Evolutionary conservation across 1,140 invertebrate species (phyloP).

Genomic region (Drosophila punjabiensis): DNA sequence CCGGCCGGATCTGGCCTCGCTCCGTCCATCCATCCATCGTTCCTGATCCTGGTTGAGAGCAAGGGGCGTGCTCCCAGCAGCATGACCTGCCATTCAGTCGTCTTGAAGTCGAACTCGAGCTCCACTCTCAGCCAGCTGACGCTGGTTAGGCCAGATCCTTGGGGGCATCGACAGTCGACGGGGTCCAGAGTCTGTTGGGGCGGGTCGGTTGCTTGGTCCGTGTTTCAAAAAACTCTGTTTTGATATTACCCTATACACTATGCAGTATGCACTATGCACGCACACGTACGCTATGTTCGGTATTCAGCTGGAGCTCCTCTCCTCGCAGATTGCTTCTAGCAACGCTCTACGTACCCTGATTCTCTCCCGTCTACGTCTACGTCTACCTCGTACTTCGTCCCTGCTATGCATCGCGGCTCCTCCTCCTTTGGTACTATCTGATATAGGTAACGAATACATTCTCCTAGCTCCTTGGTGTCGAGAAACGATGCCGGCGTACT

Average conservation of each 20-base stretch:
- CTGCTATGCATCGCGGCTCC: constrained; percentile 7
- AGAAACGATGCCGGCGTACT: constrained; percentile 29
- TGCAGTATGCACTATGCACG: neutral
- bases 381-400: too few species aligned
- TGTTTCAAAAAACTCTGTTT: constrained; percentile 54
- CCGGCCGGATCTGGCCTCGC: neutral
- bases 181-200: neutral
- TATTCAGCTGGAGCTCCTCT: constrained; percentile 20
- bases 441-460: constrained; percentile 29
- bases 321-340: constrained; percentile 54
- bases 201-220: constrained; percentile 37
- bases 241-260: constrained; percentile 29
- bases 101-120: neutral
- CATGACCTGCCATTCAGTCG: neutral
- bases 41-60: constrained; percentile 11
- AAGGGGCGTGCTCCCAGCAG: constrained; percentile 28
- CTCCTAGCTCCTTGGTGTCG: neutral
- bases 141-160: constrained; percentile 37
- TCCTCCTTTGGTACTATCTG: constrained; percentile 6
- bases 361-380: constrained; percentile 3
- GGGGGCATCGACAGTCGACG: neutral
- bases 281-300: constrained; percentile 10
- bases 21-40: neutral
- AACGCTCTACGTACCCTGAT: constrained; percentile 73
- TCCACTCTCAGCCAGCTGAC: constrained; percentile 1